Evolutionary conservation across 2,888 invertebrate genomes (phyloP).

Genomic region (Drosophila kuntzei): DNA sequence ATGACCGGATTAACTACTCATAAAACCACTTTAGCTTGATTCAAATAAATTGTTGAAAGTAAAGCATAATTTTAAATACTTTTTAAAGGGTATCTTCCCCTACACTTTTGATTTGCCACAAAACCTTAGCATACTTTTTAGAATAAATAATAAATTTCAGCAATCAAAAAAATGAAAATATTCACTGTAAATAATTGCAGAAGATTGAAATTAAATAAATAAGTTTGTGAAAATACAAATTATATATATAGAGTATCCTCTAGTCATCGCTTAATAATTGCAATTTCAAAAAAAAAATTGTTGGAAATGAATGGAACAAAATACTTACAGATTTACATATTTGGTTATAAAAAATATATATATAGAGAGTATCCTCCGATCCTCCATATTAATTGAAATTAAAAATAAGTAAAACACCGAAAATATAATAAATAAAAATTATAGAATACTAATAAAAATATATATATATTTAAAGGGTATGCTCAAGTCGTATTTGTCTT

Average conservation of each 20-base stretch:
- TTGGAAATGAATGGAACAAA: too few species aligned
- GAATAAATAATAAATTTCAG: background rate
- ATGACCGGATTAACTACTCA: background rate
- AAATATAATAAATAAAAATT: too few species aligned
- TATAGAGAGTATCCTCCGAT: too few species aligned
- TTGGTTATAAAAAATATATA: too few species aligned
- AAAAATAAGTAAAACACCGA: too few species aligned
- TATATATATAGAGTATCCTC: too few species aligned
- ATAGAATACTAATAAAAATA: too few species aligned
- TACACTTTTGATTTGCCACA: background rate
- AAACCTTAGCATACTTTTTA: constrained; percentile 5
- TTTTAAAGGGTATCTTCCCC: background rate
- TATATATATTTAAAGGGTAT: background rate
- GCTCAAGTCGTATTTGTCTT: background rate
- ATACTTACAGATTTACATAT: too few species aligned
- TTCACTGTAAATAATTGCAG: background rate
- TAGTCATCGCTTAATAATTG: too few species aligned
- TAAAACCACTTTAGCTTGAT: background rate
- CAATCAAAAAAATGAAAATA: background rate
- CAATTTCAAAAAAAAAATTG: background rate
- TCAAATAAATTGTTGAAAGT: background rate
- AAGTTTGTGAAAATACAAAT: too few species aligned
- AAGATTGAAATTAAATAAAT: background rate
- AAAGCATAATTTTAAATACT: background rate
- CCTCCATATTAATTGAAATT: too few species aligned